phyloP scores from a whole-genome alignment of 2,797 vertebrate species.

The Ceryle rudis region DNA sequence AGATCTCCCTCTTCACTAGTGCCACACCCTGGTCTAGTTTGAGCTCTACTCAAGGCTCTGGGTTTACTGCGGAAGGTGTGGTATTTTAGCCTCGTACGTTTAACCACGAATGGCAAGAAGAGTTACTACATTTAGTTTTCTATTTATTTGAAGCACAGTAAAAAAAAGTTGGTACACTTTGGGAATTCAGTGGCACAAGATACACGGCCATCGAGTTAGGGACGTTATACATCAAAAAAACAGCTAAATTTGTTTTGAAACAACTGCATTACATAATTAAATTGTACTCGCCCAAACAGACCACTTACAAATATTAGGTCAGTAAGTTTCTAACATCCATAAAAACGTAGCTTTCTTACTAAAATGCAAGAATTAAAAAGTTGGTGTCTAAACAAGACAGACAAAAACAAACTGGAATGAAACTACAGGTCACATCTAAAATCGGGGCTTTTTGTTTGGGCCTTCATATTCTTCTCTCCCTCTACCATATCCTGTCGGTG shows the following conservation, averaged over 20 bases:
- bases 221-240: conserved; percentile 84
- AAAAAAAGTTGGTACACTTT: conserved; percentile 89
- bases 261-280: conserved; percentile 86
- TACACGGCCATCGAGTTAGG: conserved; percentile 94
- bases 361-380: conserved; percentile 93
- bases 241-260: conserved; percentile 76
- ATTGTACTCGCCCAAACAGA: conserved; percentile 82
- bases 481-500: conserved; percentile 90
- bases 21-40: conserved; percentile 63
- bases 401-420: conserved; percentile 86
- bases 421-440: conserved; percentile 87
- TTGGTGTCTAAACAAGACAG: conserved; percentile 86
- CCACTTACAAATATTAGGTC: conserved; percentile 87
- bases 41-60: conserved; percentile 53
- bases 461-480: conserved; percentile 99
- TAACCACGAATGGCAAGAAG: conserved; percentile 79
- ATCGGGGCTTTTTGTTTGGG: conserved; percentile 97
- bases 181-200: conserved; percentile 92
- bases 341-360: conserved; percentile 89
- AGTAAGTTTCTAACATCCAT: conserved; percentile 87
- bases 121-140: conserved; percentile 81
- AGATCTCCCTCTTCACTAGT: conserved; percentile 63
- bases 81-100: conserved; percentile 66
- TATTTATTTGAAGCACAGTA: conserved; percentile 95
- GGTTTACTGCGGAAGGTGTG: conserved; percentile 59